phyloP scores from a whole-genome alignment of 1,140 invertebrate species.

The Nephotettix cincticeps region DNA sequence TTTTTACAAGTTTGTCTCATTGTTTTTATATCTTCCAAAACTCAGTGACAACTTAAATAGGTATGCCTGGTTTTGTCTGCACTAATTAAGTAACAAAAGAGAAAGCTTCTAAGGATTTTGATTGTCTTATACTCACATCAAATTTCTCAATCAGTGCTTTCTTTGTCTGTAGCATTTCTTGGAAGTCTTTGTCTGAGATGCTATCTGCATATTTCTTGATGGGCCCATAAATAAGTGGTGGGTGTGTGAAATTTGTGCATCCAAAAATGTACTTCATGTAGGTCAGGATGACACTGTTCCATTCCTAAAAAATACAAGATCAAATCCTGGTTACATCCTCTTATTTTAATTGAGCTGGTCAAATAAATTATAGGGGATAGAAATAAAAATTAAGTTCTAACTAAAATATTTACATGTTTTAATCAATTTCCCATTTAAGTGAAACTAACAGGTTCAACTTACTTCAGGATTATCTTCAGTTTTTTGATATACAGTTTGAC shows the following conservation, averaged over 20 bases:
- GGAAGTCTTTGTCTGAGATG: conserved; percentile 21
- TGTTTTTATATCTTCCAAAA: no score
- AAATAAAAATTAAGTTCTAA: no score
- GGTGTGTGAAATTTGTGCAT: conserved; percentile 12
- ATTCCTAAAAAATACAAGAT: no score
- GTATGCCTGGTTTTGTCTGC: no score
- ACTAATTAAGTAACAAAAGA: no score
- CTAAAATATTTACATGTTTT: no score
- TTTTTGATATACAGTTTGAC: conserved; percentile 30
- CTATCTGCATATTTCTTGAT: conserved; percentile 28
- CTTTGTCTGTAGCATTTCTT: conserved; percentile 22
- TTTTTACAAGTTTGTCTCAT: no score
- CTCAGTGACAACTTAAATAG: no score
- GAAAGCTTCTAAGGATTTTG: no score
- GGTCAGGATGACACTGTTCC: conserved; percentile 17
- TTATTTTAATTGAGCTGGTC: no score
- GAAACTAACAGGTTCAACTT: background rate
- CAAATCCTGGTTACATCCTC: no score
- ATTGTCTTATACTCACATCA: conserved; percentile 27
- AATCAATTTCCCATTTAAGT: background rate
- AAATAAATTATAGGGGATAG: no score
- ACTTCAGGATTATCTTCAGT: conserved; percentile 30
- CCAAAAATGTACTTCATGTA: conserved; percentile 17
- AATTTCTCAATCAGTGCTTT: conserved; percentile 29
- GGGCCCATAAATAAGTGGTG: conserved; percentile 19